Percentiles rank a stretch among this genome's conserved stretches.
These are phyloP conservation scores for Gari tellinella DNA, from an alignment of 2,888 invertebrate species.

Conservation along the genomic window DNA sequence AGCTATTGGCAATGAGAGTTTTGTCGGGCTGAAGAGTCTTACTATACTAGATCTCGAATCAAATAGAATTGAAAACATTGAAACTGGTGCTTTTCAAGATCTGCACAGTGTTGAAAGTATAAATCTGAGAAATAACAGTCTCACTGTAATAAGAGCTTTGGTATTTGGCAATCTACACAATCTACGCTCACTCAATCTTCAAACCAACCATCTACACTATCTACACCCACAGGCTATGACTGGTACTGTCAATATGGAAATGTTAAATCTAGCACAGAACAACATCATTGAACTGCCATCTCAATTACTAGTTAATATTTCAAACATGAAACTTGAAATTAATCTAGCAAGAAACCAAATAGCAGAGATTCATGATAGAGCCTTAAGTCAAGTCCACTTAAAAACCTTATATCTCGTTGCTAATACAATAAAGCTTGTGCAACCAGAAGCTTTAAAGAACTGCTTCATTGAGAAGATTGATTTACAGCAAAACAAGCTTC, in stretches of 20 bases:
- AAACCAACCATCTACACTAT: conserved; percentile 48
- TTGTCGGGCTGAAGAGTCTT: conserved; percentile 53
- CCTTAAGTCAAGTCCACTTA: conserved; percentile 45
- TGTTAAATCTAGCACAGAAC: conserved; percentile 64
- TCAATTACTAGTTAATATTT: conserved; percentile 46
- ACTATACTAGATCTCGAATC: conserved; percentile 31
- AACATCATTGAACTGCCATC: conserved; percentile 54
- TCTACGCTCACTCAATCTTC: conserved; percentile 56
- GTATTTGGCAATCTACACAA: conserved; percentile 57
- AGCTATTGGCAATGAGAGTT: conserved; percentile 29
- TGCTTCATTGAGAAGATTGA: conserved; percentile 58
- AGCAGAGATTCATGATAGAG: conserved; percentile 30
- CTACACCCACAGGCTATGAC: conserved; percentile 50
- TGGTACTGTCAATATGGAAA: conserved; percentile 48
- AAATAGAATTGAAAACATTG: conserved; percentile 53
- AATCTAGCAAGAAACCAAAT: conserved; percentile 59
- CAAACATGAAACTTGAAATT: conserved; percentile 41
- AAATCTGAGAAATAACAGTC: conserved; percentile 44
- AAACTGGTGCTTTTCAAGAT: conserved; percentile 40
- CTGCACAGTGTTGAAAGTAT: conserved; percentile 36
- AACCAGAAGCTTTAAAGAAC: conserved; percentile 58
- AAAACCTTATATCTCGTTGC: conserved; percentile 56
- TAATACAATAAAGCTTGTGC: conserved; percentile 54
- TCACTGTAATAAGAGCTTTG: conserved; percentile 45
- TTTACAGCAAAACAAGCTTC: conserved; percentile 55